Conservation (phyloP, 2,888 invertebrate genomes). For the Tetranychus piercei region DNA sequence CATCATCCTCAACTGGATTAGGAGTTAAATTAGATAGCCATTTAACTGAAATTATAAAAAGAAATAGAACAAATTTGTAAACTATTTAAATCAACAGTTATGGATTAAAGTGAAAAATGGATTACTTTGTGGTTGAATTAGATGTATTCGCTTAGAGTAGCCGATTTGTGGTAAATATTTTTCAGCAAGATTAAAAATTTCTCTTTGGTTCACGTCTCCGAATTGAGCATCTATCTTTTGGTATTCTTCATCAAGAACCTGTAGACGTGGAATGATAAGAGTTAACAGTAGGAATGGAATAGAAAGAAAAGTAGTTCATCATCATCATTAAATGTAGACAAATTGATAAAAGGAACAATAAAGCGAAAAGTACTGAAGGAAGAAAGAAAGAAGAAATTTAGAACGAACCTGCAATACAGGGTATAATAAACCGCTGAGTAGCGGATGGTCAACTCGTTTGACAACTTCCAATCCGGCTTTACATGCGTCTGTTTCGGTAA, state of each 20-base stretch:
- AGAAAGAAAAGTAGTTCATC: not conserved
- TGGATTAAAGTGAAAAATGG: conserved; percentile 35
- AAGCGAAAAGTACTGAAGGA: not conserved
- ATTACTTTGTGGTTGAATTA: conserved; percentile 93
- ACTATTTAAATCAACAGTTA: not conserved
- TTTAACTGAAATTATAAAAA: conserved; percentile 45
- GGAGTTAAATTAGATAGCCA: conserved; percentile 84
- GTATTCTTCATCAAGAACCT: conserved; percentile 82
- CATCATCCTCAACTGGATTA: conserved; percentile 95
- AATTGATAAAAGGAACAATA: not conserved
- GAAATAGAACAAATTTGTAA: not conserved
- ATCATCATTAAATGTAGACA: conserved; percentile 5
- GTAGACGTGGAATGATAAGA: conserved; percentile 40
- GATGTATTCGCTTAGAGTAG: conserved; percentile 79
- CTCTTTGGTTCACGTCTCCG: conserved; percentile 95
- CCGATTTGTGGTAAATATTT: conserved; percentile 89
- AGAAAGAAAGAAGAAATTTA: conserved; percentile 28
- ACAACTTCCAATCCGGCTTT: conserved; percentile 99
- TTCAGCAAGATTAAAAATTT: conserved; percentile 95
- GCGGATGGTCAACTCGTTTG: conserved; percentile 88
- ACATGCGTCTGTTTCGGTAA: conserved; percentile 93
- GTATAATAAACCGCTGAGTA: conserved; percentile 74
- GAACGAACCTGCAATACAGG: conserved; percentile 52
- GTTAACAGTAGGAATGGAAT: not conserved
- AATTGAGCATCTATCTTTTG: conserved; percentile 99